Percentiles rank a stretch among this genome's conserved stretches.
Conservation (phyloP, 2,797 vertebrate genomes). For the Megaceryle alcyon region DNA sequence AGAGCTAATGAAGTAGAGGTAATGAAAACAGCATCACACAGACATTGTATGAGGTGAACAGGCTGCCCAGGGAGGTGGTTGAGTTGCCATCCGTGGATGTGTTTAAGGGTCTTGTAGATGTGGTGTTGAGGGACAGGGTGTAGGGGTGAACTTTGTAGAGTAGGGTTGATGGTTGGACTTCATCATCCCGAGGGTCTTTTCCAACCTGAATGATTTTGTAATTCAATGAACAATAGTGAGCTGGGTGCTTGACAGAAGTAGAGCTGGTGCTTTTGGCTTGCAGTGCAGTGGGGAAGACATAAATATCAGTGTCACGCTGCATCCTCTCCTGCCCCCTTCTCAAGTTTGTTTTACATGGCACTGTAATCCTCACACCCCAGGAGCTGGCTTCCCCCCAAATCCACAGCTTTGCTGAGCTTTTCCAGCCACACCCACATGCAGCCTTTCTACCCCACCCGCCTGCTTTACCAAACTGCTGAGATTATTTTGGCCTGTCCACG, state of each 20-base stretch:
- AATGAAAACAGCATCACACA: not conserved
- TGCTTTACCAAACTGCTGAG: not conserved
- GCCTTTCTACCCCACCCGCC: not conserved
- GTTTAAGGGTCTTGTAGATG: too few species aligned
- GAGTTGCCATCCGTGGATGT: too few species aligned
- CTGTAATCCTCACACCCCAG: not conserved
- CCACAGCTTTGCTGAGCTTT: not conserved
- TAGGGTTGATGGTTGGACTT: too few species aligned
- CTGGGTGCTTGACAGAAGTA: not conserved
- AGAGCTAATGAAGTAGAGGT: not conserved
- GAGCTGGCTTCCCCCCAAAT: not conserved
- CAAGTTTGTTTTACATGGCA: not conserved
- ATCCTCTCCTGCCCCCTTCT: not conserved
- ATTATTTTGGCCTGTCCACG: not conserved
- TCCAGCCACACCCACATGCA: not conserved
- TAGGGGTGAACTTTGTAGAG: too few species aligned
- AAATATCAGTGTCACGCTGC: not conserved
- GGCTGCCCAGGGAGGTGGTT: too few species aligned
- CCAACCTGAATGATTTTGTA: too few species aligned
- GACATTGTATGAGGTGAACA: not conserved
- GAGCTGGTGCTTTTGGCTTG: not conserved
- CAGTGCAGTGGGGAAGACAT: not conserved
- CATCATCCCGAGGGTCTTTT: too few species aligned
- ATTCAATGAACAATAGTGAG: accelerated
- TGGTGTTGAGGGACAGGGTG: too few species aligned